Evolutionary conservation across 2,888 invertebrate genomes (phyloP), one percentile per base, ranked within the genome.

Genomic region (Drosophila mimetica): DNA sequence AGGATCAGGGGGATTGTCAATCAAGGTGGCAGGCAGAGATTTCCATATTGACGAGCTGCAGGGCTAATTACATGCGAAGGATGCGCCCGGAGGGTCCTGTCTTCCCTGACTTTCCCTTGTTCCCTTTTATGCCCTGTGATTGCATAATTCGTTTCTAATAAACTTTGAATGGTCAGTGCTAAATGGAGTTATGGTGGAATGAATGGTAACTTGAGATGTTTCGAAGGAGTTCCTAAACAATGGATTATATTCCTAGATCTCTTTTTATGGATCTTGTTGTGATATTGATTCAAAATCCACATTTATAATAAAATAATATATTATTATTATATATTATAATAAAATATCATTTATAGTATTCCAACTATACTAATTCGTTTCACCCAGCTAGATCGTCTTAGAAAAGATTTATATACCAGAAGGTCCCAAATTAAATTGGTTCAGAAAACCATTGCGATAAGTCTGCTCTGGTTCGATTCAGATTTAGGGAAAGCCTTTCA

Each of bases 41-140:
- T 82, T 79, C 83, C 87, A 85, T 82, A 87, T 69, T 47, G 54
- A 59, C 32, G 63, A 42, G 34, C 41, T 30, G 47, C 72, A 73
- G 41, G 79, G 77, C 82, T 87, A 87, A 82, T 82, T 87, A 80
- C 72, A 48, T 72, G 47, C 70, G 70, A 53, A 61, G 55, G 59
- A 39, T 30, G 58, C 55, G 65, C 34, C 44, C 30, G 0, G n/a
- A 42, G 22, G 22, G 22, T 14, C 34, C 13, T 42, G 46, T 50
- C 61, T 52, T 55, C 9, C 9, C 30, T 30, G 30, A 30, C 30
- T 30, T 30, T 13, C 30, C 39, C 39, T 14, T 18, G 16, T 16
- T 39, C 54, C 54, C 54, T 39, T 34, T 5, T 46, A 32, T 4
- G 2, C 25, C 34, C 20, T 39, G 5, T 11, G 16, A 52, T 57